phyloP scores from a whole-genome alignment of 2,113 vertebrate species.

The Rhagologus leucostigma region DNA sequence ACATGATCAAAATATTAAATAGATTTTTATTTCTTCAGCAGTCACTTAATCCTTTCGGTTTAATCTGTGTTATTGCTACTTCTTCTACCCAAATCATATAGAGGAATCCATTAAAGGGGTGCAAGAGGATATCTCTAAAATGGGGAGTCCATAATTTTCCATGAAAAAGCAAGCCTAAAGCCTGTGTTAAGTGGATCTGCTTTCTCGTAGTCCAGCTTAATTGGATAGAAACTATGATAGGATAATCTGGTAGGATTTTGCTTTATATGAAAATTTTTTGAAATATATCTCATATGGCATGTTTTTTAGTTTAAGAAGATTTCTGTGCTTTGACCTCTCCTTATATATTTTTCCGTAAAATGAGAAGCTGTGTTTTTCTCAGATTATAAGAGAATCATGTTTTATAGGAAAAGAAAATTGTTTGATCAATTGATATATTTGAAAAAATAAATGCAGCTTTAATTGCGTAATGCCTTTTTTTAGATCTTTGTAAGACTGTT shows the following conservation, averaged over 20 bases:
- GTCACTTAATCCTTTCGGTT: background rate
- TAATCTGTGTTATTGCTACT: background rate
- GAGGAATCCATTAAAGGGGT: background rate
- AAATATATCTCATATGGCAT: background rate
- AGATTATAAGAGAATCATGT: background rate
- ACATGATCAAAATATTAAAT: background rate
- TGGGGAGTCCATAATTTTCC: background rate
- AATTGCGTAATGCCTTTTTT: background rate
- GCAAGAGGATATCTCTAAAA: background rate
- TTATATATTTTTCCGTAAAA: background rate
- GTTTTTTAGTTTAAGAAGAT: background rate
- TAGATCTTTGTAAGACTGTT: background rate
- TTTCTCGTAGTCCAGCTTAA: background rate
- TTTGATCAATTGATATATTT: background rate
- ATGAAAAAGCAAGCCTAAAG: background rate
- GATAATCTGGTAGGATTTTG: background rate
- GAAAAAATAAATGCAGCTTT: background rate
- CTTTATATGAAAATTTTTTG: background rate
- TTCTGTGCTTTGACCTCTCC: background rate
- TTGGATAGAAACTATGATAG: background rate
- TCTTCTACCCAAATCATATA: background rate
- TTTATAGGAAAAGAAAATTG: background rate
- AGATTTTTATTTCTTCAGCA: background rate
- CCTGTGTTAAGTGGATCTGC: background rate
- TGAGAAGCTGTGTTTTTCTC: background rate